Base-by-base conservation (phyloP, 2,797 vertebrate species). In the Mus spretus region DNA sequence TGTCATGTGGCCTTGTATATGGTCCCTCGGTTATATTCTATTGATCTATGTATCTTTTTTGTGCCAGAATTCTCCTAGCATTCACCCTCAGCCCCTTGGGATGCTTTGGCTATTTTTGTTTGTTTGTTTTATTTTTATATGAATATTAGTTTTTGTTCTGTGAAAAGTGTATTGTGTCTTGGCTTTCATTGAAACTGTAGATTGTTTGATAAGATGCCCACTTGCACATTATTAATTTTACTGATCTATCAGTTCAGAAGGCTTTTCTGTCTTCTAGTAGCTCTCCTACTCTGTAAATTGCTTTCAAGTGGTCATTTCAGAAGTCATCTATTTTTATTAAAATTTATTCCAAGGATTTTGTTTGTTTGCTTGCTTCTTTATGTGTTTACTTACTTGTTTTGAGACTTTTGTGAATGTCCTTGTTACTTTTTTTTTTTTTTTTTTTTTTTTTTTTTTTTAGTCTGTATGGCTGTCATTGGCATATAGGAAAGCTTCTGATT, bases 71-170 rank as follows among this genome's bases (percentile, higher is more conserved):
- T 53, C 28, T 24, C 20, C 19, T 13, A 67, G 19, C 11, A 67
- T 8, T 34, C 4, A 1, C 8, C 15, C 12, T 81, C 55, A 37
- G 6, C 6, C n/a, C 20, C 5, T 37, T 31, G 7, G 14, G 0
- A 10, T 47, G 44, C 11, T n/a, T 85, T 53, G 11, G 31, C 10
- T 85, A 31, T 61, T 3, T 17, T 70, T 70, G 14, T 15, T 67
- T 63, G n/a, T 26, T 67, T 63, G n/a, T 26, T 22, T 57, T 37
- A 6, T 61, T 81, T 15, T 24, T 34, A 65, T 20, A 13, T 47
- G 40, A 65, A 65, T 65, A 47, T 84, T 84, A 84, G 28, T 17
- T 8, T 61, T 61, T 82, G 15, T 37, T 40, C 4, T 40, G n/a
- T 15, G 59, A 82, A 82, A 61, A 9, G 13, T 11, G 14, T 61